phyloP scores from a whole-genome alignment of 2,888 invertebrate species.

The Epinotia ramella region DNA sequence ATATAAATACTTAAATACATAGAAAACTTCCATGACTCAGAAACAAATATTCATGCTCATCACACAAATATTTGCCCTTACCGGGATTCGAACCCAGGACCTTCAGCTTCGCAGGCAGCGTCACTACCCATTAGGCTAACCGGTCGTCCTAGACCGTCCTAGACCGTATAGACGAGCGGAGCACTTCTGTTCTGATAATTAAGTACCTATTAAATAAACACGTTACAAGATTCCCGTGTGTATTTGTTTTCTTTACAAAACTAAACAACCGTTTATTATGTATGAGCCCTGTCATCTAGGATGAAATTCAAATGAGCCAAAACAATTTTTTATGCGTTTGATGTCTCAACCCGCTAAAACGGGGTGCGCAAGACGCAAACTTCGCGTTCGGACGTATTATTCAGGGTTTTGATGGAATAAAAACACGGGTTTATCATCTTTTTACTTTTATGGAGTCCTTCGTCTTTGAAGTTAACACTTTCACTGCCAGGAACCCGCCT shows the following conservation, averaged over 20 bases:
- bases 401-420: slow-evolving; percentile 28
- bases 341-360: slow-evolving; percentile 65
- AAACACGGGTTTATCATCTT: slow-evolving; percentile 18
- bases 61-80: no score
- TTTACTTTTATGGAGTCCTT: slow-evolving; percentile 17
- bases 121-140: no score
- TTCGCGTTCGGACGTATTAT: slow-evolving; percentile 35
- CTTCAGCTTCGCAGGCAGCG: no score
- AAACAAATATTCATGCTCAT: no score
- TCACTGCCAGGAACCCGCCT: no score
- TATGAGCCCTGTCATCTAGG: slow-evolving; percentile 66
- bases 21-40: no score
- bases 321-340: slow-evolving; percentile 75
- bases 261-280: slow-evolving; percentile 66
- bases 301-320: slow-evolving; percentile 79
- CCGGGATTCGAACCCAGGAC: no score
- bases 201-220: not conserved
- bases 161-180: no score
- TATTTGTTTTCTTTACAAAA: slow-evolving; percentile 23
- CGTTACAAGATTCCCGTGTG: not conserved
- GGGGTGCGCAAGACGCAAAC: slow-evolving; percentile 51
- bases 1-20: no score
- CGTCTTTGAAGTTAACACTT: slow-evolving; percentile 2
- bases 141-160: no score
- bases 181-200: no score